Evolutionary conservation across 2,888 invertebrate genomes (phyloP), one percentile per base, ranked within the genome.

Genomic region (Troglohyphantes excavatus): DNA sequence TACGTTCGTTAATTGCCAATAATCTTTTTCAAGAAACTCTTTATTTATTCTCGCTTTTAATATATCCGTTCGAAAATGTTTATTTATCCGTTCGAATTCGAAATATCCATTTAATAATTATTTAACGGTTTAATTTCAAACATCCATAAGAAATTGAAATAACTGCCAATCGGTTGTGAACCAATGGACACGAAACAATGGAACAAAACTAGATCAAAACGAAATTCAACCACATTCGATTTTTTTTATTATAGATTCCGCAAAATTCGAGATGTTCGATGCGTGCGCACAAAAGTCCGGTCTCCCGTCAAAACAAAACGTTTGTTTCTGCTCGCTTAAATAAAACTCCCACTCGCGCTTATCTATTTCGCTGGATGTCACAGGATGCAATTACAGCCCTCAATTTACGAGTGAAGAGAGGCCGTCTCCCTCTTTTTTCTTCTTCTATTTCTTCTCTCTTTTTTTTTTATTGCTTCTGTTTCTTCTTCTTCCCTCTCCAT

Each of bases 231-330:
- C 3, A 7, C 7, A 39, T 39, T 39, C 39, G 39, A 39, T 2
- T 39, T 39, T 39, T 39, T 39, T 2, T 53, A 13, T 53, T 53
- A 53, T n/a, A n/a, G 13, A n/a, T 53, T 53, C 53, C 53, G 5
- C 3, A 2, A n/a, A 1, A 1, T 53, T 53, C 53, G 17, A 13
- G n/a, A 53, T 53, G 53, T 13, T 53, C n/a, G 17, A 9, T 53
- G 53, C 53, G 13, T 53, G 2, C n/a, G 17, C 53, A 53, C n/a
- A 6, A 53, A 53, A 53, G 17, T 17, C 53, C 72, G 33, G 83
- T 83, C 83, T 73, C 13, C 72, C 63, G 83, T 83, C 83, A 83
- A 83, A 83, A 83, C 83, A 73, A 83, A 83, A 26, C 70, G 33
- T 72, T 73, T 46, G 27, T 73, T 72, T 61, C 46, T 27, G 33